Evolutionary conservation across 2,888 invertebrate species (phyloP).

Genomic region (Drosophila koepferae): DNA sequence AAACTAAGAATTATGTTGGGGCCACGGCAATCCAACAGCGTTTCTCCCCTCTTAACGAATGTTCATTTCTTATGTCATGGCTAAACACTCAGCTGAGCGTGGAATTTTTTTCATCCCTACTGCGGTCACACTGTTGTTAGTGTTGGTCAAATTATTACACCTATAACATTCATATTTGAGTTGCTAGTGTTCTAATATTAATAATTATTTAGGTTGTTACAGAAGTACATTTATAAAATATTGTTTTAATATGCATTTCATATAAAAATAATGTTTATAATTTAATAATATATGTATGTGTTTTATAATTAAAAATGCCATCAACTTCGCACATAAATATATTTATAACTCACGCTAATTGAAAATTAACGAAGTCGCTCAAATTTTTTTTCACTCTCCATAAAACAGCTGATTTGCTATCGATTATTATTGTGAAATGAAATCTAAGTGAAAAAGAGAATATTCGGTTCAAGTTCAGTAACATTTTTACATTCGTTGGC

Average conservation of each 20-base stretch:
- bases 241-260: too few species aligned
- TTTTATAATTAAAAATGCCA: neutral
- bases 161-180: neutral
- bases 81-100: constrained; percentile 39
- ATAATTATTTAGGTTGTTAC: neutral
- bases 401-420: constrained; percentile 29
- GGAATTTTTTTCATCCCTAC: constrained; percentile 27
- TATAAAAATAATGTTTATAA: neutral
- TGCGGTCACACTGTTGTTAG: constrained; percentile 50
- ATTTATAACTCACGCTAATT: neutral
- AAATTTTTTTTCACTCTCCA: neutral
- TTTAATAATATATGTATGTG: neutral
- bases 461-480: constrained; percentile 30
- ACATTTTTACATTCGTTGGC: constrained; percentile 18
- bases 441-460: neutral
- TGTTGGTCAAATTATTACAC: constrained; percentile 21
- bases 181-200: neutral
- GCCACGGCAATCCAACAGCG: constrained; percentile 59
- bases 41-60: constrained; percentile 66
- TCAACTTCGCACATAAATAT: neutral
- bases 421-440: constrained; percentile 15
- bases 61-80: constrained; percentile 65
- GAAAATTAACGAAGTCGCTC: neutral
- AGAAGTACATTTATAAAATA: too few species aligned
- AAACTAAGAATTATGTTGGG: constrained; percentile 58